Conservation (phyloP, 2,797 vertebrate genomes). For the Scleropages formosus region DNA sequence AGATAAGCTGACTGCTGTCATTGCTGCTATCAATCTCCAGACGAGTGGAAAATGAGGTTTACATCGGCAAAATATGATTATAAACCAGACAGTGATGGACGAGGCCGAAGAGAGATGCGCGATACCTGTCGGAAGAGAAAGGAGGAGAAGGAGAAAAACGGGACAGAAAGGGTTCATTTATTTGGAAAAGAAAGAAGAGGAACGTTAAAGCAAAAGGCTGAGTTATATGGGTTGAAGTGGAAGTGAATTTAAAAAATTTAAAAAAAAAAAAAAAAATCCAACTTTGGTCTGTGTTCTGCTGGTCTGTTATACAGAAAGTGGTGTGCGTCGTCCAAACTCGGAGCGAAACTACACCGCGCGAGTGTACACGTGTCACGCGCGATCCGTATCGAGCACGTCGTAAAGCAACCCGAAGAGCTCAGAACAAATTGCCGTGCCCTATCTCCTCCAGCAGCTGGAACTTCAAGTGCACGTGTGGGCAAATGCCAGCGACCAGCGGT, state of each 20-base stretch:
- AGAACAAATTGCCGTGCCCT: no score
- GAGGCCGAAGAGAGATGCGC: constrained; percentile 54
- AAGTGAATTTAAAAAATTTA: not conserved
- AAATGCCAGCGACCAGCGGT: no score
- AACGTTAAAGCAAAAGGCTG: not conserved
- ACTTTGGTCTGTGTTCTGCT: not conserved
- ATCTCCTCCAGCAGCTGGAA: no score
- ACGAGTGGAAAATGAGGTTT: constrained; percentile 78
- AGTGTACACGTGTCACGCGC: no score
- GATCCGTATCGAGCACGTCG: no score
- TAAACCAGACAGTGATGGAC: constrained; percentile 82
- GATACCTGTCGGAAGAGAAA: constrained; percentile 43
- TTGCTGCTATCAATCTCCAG: constrained; percentile 79
- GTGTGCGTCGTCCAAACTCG: no score
- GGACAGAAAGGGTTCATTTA: constrained; percentile 28
- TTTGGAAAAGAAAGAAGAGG: no score
- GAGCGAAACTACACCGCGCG: no score
- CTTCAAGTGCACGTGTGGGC: no score
- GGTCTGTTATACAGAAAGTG: not conserved
- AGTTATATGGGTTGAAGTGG: not conserved
- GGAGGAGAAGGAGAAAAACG: constrained; percentile 35
- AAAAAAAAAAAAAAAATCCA: not conserved
- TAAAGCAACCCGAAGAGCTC: no score
- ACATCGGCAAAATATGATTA: constrained; percentile 81
- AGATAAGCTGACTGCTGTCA: constrained; percentile 83